Evolutionary conservation across 2,113 vertebrate genomes (phyloP).

Genomic region (Tonatia bakeri): DNA sequence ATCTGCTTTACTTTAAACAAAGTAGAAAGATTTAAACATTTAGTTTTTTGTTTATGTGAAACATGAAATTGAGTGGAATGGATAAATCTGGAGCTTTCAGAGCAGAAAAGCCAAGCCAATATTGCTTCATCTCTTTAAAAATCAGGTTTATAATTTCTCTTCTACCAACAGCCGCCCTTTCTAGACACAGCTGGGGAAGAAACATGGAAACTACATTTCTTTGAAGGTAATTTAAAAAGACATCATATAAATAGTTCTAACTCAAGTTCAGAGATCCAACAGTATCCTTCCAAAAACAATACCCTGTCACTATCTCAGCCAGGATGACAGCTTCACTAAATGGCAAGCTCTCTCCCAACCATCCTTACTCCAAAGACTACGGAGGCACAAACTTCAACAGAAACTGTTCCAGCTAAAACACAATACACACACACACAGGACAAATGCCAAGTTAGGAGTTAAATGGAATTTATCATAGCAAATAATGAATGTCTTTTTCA

Average conservation of each 20-base stretch:
- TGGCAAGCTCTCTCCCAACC: neutral
- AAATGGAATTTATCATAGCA: conserved; percentile 46
- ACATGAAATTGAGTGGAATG: neutral
- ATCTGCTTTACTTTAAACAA: conserved; percentile 54
- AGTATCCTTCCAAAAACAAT: neutral
- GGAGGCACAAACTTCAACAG: neutral
- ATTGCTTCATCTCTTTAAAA: conserved; percentile 20
- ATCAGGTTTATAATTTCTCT: conserved; percentile 8
- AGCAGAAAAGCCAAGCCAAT: conserved; percentile 23
- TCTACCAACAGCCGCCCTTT: neutral
- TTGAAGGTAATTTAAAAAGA: neutral
- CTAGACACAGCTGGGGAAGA: neutral
- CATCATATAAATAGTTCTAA: neutral
- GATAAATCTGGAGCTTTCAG: conserved; percentile 5
- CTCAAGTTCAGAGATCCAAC: neutral
- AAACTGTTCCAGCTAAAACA: neutral
- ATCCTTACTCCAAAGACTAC: neutral
- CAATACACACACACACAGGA: neutral
- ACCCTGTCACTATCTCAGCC: no score
- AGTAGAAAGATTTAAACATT: conserved; percentile 48
- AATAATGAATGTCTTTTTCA: conserved; percentile 52
- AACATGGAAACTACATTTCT: neutral
- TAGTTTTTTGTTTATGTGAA: conserved; percentile 48
- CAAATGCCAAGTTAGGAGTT: conserved; percentile 26
- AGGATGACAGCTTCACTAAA: neutral